phyloP scores from a whole-genome alignment of 2,888 invertebrate genomes.

The Pristionchus japonicus region DNA sequence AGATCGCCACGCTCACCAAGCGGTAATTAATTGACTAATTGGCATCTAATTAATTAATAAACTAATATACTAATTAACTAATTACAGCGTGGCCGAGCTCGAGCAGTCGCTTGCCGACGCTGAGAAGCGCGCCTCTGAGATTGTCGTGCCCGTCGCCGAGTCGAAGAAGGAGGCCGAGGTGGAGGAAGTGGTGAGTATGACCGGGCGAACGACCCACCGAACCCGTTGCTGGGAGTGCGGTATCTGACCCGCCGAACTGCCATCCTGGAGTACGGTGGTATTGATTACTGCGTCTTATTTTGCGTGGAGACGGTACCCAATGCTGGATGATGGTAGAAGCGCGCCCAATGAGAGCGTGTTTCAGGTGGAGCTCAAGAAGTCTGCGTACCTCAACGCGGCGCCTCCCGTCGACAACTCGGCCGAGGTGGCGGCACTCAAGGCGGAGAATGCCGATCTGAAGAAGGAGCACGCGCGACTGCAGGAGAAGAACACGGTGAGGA shows the following conservation, averaged over 20 bases:
- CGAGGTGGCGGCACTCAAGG: neutral
- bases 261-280: neutral
- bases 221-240: neutral
- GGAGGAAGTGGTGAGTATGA: slow-evolving; percentile 39
- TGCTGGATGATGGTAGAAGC: neutral
- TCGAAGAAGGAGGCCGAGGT: neutral
- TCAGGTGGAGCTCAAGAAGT: slow-evolving; percentile 43
- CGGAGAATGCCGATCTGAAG: slow-evolving; percentile 16
- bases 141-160: slow-evolving; percentile 39
- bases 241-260: neutral
- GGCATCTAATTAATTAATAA: neutral
- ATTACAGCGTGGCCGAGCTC: slow-evolving; percentile 6
- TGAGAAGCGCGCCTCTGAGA: slow-evolving; percentile 23
- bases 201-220: too few relatives aligned
- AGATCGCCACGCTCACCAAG: slow-evolving; percentile 21
- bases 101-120: neutral
- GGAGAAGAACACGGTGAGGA: slow-evolving; percentile 31
- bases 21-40: neutral
- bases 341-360: neutral
- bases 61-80: neutral
- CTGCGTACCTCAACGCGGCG: slow-evolving; percentile 26
- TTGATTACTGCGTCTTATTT: neutral
- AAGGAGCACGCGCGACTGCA: neutral
- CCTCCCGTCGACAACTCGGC: neutral
- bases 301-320: too few relatives aligned